A percentile compares a stretch with the other conserved stretches of the same genome.
phyloP scores from a whole-genome alignment of 2,888 invertebrate genomes.

The Lepidocyrtoides sp. region DNA sequence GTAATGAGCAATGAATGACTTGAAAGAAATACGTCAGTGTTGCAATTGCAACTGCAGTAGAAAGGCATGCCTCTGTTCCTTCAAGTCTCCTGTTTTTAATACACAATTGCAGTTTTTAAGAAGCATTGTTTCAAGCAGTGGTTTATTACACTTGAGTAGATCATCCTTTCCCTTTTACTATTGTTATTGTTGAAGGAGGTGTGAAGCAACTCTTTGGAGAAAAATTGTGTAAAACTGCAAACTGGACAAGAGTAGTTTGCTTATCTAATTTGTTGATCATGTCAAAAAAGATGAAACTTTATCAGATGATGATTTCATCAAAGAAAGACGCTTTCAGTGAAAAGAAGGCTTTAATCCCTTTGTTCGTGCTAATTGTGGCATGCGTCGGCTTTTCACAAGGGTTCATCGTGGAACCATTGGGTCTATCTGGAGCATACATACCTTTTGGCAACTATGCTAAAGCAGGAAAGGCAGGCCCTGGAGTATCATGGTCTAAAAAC shows the following conservation, averaged over 20 bases:
- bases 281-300: constrained; percentile 7
- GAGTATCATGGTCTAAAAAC: constrained; percentile 81
- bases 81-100: constrained; percentile 18
- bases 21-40: constrained; percentile 31
- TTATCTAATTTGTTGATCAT: neutral
- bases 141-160: neutral
- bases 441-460: constrained; percentile 81
- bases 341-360: neutral
- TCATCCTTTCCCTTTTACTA: neutral
- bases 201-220: too few species aligned
- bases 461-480: constrained; percentile 78
- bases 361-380: constrained; percentile 49
- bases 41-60: constrained; percentile 41
- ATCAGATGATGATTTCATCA: neutral
- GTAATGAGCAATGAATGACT: neutral
- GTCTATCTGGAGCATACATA: constrained; percentile 78
- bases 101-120: neutral
- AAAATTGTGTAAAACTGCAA: neutral
- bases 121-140: neutral
- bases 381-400: constrained; percentile 45
- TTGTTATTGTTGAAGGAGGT: neutral
- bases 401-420: constrained; percentile 78
- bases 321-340: neutral
- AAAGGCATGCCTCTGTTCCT: constrained; percentile 10
- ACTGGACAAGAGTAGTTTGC: constrained; percentile 26